Evolutionary conservation across 2,888 invertebrate genomes (phyloP), one percentile per base, ranked within the genome.

Genomic region (Drosophila picticornis): DNA sequence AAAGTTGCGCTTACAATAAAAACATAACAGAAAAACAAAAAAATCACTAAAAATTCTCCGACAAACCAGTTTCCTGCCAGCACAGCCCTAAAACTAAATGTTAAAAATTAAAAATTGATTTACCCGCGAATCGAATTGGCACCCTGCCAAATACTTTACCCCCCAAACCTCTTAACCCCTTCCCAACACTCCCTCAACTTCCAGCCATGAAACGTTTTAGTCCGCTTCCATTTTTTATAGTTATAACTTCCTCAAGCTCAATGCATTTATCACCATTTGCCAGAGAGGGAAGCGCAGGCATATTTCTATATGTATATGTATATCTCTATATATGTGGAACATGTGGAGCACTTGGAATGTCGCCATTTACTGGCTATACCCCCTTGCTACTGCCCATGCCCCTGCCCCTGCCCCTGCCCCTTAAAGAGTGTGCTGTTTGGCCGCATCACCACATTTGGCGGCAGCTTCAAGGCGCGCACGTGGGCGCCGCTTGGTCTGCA

Each of bases 391-490:
- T 53, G 36, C 55, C 51, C 36, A 22, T 46, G 36, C 27, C 50
- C n/a, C 22, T 46, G 27, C 32, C 56, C 22, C 31, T n/a, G 1
- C 13, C 43, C 25, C n/a, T 40, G 38, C n/a, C 9, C 5, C 80
- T 92, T 92, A 93, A 81, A 93, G 92, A 71, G 93, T 92, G 56
- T 93, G 91, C 83, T 93, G 93, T 79, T 93, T 93, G 82, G 82
- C 87, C 64, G 80, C 82, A 46, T 91, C 91, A 65, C 81, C 83
- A 67, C 91, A 79, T 65, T 90, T 91, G 72, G 91, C 86, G 70
- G 91, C 86, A 36, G 90, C 81, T 58, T 91, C 82, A 60, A 91
- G 91, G 77, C 92, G 91, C 72, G 91, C 84, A 80, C 93, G 91
- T 84, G 92, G 90, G 80, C 93, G 92, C 84, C 91, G 86, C 75